Conservation (phyloP, 64 coral and sea anemone species). For the Stylophora pistillata region DNA sequence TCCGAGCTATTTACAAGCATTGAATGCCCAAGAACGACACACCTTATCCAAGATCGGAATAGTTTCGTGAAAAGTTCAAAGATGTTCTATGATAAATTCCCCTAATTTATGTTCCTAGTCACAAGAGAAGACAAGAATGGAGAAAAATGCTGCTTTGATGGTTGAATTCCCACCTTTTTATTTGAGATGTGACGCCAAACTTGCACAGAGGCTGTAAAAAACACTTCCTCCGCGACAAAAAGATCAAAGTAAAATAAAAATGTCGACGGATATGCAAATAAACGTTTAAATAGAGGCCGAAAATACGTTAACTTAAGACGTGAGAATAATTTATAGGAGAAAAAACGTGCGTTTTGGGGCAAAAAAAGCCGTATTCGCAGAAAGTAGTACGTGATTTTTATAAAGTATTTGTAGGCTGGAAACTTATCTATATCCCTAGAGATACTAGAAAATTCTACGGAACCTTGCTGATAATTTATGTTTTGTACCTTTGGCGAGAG, state of each 20-base stretch:
- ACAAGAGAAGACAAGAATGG: not conserved
- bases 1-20: constrained; percentile 73
- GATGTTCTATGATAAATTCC: not conserved
- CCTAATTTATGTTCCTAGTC: not conserved
- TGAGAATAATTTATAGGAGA: not conserved
- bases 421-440: no score
- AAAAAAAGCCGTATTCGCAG: no score
- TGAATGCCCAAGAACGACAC: constrained; percentile 85
- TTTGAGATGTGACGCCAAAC: not conserved
- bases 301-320: not conserved
- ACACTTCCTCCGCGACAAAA: not conserved
- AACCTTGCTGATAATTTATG: no score
- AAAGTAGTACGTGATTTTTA: no score
- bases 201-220: not conserved
- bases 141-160: not conserved
- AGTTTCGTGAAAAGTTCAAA: not conserved
- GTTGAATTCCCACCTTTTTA: not conserved
- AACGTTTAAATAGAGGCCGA: not conserved
- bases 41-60: constrained; percentile 83
- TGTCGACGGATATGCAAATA: not conserved
- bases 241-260: not conserved
- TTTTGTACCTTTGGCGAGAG: no score
- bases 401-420: no score
- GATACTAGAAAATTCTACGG: no score
- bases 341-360: no score